Evolutionary conservation across 2,888 invertebrate genomes (phyloP), one percentile per base, ranked within the genome.

Genomic region (Listrodromus nycthemerus): DNA sequence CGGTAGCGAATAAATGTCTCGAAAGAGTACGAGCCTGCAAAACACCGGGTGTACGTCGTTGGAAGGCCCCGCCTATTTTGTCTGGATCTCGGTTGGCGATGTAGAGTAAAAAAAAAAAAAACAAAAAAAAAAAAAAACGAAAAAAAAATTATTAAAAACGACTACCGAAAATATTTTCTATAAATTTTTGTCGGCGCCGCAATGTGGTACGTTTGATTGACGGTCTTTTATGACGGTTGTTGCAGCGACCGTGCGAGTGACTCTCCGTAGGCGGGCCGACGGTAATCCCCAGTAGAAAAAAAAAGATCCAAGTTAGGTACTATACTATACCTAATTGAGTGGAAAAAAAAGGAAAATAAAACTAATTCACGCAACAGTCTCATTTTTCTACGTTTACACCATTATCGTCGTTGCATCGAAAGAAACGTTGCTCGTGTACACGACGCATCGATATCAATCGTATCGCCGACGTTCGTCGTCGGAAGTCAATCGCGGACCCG

Each of bases 191-290:
- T 84, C 77, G 78, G 84, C 80, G 81, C 67, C 76, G 55, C 63
- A 80, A 73, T 85, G 33, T 83, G 73, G 71, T 82, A 84, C 80
- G 80, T 87, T 88, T 91, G 85, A 92, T 88, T 92, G 88, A 92
- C 92, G 91, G 92, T 90, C 88, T 91, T 92, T 92, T 92, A 90
- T 92, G 86, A 93, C 93, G 93, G 95, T 95, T 96, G 96, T 97
- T 97, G 96, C 97, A 97, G 97, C 97, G 96, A 96, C 97, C 96
- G 97, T 97, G 96, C 96, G 97, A 95, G 96, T 96, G 95, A 96
- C 96, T 96, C 96, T 97, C 96, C 97, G 97, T 97, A 97, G 97
- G 96, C 96, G 96, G 95, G 92, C 92, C 86, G 93, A 93, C 92
- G 92, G 90, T 92, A 93, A 93, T 90, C 91, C 93, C 91, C 92